Base-by-base conservation (phyloP, 2,113 vertebrate genomes). In the Herpailurus yagouaroundi region DNA sequence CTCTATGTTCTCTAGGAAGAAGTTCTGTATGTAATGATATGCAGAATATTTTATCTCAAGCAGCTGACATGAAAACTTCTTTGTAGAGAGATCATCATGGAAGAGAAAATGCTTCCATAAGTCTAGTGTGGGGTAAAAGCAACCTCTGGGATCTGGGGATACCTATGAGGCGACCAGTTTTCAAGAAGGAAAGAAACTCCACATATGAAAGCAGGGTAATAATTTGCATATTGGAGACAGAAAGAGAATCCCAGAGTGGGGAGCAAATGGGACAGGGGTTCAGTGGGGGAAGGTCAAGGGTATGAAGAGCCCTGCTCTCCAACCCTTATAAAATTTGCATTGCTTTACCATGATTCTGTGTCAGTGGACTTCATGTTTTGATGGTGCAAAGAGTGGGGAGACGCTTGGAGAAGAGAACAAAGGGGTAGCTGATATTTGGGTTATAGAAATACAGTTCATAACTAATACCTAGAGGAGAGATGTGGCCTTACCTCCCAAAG, bases 11-110 rank as follows among this genome's bases (percentile, higher is more conserved):
- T 74, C 38, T 41, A 76, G 38, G 38, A 76, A 41, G 55, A 36
- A 63, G 36, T 92, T 95, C 33, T 81, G 14, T 85, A 0, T 66
- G 60, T 89, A 77, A 93, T 33, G 19, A 81, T 31, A 57, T 41
- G 45, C 27, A 95, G 81, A 94, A 89, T 36, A 68, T 66, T 96
- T 96, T 66, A 52, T 93, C 41, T 60, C 27, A 68, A 55, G 38
- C 7, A 77, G 25, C 48, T 83, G 33, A 92, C 29, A 45, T 27
- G 38, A 87, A 83, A 27, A 63, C 74, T 74, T 91, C 33, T 91
- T 92, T 87, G 31, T 80, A 33, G 68, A 14, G 9, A 91, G 21
- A 57, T 7, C 31, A 66, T 41, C 33, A 31, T 45, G 38, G 76
- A 90, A 94, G 50, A 48, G 48, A 68, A 90, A 66, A 52, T 84